A percentile compares a stretch with the other conserved stretches of the same genome.
These are phyloP conservation scores for Trichosurus vulpecula DNA, from an alignment of 2,797 vertebrate genomes.

Conservation along the genomic window DNA sequence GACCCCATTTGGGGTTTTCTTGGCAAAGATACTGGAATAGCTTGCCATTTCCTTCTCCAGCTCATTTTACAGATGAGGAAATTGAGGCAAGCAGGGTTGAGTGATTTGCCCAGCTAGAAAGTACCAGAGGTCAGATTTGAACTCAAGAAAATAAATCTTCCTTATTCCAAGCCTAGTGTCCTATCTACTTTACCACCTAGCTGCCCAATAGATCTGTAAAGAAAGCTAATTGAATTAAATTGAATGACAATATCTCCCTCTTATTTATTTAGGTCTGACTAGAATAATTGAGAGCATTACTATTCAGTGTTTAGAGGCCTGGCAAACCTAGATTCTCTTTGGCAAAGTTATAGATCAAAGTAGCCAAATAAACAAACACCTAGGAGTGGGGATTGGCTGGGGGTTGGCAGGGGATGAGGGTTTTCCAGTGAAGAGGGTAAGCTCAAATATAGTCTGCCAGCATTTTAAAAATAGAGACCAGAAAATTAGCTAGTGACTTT, in stretches of 20 bases:
- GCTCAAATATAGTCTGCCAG: slow-evolving; percentile 39
- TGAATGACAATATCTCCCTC: background rate
- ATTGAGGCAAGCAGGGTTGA: background rate
- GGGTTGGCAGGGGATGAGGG: slow-evolving; percentile 33
- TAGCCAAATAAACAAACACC: slow-evolving; percentile 56
- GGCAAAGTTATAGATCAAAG: slow-evolving; percentile 54
- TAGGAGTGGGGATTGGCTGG: slow-evolving; percentile 55
- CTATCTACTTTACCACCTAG: background rate
- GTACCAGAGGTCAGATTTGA: background rate
- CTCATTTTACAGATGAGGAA: background rate
- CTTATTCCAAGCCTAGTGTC: background rate
- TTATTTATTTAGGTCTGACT: slow-evolving; percentile 23
- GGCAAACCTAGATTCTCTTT: slow-evolving; percentile 45
- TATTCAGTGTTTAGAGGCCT: slow-evolving; percentile 39
- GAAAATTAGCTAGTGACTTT: slow-evolving; percentile 57
- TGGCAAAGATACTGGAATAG: background rate
- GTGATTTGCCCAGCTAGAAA: background rate
- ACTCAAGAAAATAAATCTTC: background rate
- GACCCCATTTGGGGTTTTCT: background rate
- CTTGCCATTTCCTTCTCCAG: background rate
- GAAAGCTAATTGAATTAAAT: background rate
- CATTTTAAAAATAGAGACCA: slow-evolving; percentile 55
- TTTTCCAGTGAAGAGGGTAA: slow-evolving; percentile 42
- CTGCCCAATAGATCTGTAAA: background rate
- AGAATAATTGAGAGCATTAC: slow-evolving; percentile 59